These are phyloP conservation scores for Agrypnia vestita DNA, from an alignment of 1,140 invertebrate species.

Conservation along the genomic window DNA sequence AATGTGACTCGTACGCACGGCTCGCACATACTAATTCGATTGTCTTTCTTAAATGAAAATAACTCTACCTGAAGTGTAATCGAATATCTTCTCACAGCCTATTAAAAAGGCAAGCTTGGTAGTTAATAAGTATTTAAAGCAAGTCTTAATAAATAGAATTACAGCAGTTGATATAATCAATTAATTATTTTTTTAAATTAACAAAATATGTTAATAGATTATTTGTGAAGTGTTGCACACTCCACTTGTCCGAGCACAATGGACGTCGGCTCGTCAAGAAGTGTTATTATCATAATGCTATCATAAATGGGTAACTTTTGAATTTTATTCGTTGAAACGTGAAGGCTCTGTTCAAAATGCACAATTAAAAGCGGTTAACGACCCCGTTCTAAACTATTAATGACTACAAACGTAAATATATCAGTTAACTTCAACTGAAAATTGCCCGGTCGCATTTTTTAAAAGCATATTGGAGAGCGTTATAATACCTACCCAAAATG, in stretches of 20 bases:
- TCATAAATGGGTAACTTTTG: slow-evolving; percentile 14
- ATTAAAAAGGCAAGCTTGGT: no score
- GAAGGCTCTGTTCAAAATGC: slow-evolving; percentile 10
- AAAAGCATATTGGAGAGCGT: not conserved
- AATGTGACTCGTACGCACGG: no score
- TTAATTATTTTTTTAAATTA: slow-evolving; percentile 2
- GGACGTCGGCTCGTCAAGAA: not conserved
- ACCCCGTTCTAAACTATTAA: slow-evolving; percentile 36
- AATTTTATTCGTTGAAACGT: not conserved
- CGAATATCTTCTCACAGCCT: no score
- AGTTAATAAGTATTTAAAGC: no score
- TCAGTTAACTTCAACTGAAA: not conserved
- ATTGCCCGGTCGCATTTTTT: not conserved
- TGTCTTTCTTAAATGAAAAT: no score
- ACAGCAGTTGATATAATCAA: slow-evolving; percentile 9
- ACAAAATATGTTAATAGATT: slow-evolving; percentile 17
- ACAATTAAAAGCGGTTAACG: slow-evolving; percentile 39
- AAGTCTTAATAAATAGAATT: no score
- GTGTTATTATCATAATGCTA: slow-evolving; percentile 24
- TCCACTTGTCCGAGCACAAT: not conserved
- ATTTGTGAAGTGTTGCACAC: not conserved
- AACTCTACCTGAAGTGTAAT: no score
- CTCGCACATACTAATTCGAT: no score
- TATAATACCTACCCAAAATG: no score
- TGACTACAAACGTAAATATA: slow-evolving; percentile 27